Percentiles rank a stretch among this genome's conserved stretches.
These are phyloP conservation scores for Carapus acus DNA, from an alignment of 2,797 vertebrate genomes.

Conservation along the genomic window DNA sequence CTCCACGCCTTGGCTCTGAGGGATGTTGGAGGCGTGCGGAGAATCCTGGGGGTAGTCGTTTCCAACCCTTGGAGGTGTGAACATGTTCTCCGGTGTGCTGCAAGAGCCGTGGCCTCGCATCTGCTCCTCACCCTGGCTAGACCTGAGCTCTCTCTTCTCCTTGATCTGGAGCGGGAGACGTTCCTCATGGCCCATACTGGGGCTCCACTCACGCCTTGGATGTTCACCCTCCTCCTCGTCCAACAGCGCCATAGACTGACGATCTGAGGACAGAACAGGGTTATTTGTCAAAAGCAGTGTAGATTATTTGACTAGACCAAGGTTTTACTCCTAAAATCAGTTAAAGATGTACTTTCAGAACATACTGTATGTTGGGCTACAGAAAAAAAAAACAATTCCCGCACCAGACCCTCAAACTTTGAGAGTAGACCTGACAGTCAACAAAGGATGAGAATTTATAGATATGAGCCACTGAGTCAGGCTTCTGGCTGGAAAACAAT, in stretches of 20 bases:
- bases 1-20: slow-evolving; percentile 67
- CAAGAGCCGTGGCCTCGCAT: slow-evolving; percentile 62
- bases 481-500: no score
- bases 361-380: no score
- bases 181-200: slow-evolving; percentile 72
- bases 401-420: no score
- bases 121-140: slow-evolving; percentile 59
- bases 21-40: slow-evolving; percentile 63
- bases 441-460: no score
- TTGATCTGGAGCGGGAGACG: slow-evolving; percentile 68
- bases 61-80: slow-evolving; percentile 57
- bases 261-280: slow-evolving; percentile 50
- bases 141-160: slow-evolving; percentile 62
- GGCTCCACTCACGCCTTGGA: slow-evolving; percentile 70
- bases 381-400: no score
- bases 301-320: no score
- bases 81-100: slow-evolving; percentile 65
- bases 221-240: slow-evolving; percentile 68
- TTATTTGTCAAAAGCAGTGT: no score
- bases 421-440: no score
- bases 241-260: slow-evolving; percentile 64
- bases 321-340: no score
- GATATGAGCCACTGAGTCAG: no score
- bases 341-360: no score
- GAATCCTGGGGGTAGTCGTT: slow-evolving; percentile 64